These are phyloP conservation scores for Diorhabda carinulata DNA, from an alignment of 1,140 invertebrate species.

Conservation along the genomic window DNA sequence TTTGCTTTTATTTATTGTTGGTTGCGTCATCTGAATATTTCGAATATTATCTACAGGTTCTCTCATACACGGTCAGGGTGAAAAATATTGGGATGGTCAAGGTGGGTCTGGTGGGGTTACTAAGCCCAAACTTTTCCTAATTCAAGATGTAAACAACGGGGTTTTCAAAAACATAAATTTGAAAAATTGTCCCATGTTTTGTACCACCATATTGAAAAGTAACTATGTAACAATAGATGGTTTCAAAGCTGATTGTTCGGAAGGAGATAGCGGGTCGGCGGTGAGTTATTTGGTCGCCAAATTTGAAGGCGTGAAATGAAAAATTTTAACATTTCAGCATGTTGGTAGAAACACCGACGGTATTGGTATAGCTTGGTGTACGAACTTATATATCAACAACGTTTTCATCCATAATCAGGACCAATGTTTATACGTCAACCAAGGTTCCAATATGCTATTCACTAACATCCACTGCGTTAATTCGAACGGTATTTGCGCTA, in stretches of 20 bases:
- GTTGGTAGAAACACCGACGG: not conserved
- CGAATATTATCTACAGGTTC: not conserved
- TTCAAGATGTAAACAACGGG: not conserved
- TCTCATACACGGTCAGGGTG: constrained; percentile 3
- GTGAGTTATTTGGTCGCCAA: no score
- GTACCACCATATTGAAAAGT: not conserved
- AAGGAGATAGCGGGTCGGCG: not conserved
- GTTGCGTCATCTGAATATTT: no score
- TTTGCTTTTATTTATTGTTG: no score
- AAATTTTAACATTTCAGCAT: no score
- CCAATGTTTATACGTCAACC: constrained; percentile 2
- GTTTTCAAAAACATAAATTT: not conserved
- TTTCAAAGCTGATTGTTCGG: not conserved
- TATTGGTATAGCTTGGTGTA: not conserved
- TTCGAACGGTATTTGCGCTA: not conserved
- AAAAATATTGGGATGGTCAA: constrained; percentile 5
- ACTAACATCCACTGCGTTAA: not conserved
- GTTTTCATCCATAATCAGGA: not conserved
- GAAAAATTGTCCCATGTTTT: constrained; percentile 5
- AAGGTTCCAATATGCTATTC: not conserved
- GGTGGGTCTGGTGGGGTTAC: not conserved
- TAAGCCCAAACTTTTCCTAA: not conserved
- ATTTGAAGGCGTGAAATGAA: no score
- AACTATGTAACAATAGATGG: not conserved
- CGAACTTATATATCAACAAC: not conserved